Conservation (phyloP, 2,113 vertebrate genomes). For the Scolopax mira region DNA sequence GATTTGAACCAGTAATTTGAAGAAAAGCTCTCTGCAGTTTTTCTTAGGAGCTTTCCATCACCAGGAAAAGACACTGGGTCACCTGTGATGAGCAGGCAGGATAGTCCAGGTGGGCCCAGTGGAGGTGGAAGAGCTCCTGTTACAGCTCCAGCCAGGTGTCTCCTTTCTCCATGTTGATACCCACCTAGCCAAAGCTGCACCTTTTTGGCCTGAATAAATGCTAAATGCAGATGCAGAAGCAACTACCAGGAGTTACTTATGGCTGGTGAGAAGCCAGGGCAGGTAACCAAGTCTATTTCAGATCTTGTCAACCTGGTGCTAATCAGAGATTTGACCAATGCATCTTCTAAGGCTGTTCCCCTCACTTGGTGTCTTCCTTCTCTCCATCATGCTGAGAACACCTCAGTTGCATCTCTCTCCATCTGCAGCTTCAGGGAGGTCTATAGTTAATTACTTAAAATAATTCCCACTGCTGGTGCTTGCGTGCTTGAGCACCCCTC, state of each 20-base stretch:
- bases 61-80: neutral
- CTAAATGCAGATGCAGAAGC: neutral
- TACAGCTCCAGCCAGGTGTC: neutral
- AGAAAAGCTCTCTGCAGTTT: neutral
- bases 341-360: neutral
- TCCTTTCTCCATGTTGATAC: neutral
- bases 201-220: neutral
- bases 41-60: neutral
- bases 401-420: neutral
- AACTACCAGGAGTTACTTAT: neutral
- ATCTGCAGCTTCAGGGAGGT: neutral
- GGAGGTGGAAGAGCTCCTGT: neutral
- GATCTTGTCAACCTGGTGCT: neutral
- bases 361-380: accelerated
- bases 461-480: neutral
- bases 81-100: accelerated
- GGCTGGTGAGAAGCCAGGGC: neutral
- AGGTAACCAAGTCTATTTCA: neutral
- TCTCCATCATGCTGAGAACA: neutral
- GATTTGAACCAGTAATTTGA: constrained; percentile 11
- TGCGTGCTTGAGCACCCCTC: neutral
- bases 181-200: neutral
- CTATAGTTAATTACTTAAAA: neutral
- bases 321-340: neutral
- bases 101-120: too few species aligned